Evolutionary conservation across 2,113 vertebrate species (phyloP), one percentile per base, ranked within the genome.

Genomic region (Otocyon megalotis): DNA sequence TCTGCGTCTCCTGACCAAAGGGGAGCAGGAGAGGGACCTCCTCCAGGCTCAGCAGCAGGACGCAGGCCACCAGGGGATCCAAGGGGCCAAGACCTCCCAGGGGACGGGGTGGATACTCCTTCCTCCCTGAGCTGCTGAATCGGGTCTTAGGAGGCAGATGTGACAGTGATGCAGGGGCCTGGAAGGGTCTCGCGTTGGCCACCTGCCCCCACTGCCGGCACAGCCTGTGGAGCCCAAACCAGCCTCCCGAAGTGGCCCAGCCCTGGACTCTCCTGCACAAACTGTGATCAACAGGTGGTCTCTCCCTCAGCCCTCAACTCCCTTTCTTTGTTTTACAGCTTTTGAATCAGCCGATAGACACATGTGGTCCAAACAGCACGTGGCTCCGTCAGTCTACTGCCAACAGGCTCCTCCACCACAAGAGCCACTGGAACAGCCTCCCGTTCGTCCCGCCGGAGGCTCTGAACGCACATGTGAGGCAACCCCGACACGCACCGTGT

Each of bases 11-110:
- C 87, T 74, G 74, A 89, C 97, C 60, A 88, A 95, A 22, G 60
- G 91, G 89, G 48, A 97, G 80, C 94, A 97, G 97, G 93, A 88
- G 71, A 95, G 67, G 82, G 94, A 86, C 60, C 63, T 77, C 79
- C 95, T 94, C 92, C 48, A 98, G 97, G 96, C 94, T 97, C 97
- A 90, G 79, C 24, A 95, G 91, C 90, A 98, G 97, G 94, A 97
- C 43, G 3, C 24, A 43, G 94, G 85, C 96, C 76, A 74, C 48
- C 63, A 77, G 92, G 92, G 60, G 83, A 48, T 80, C 72, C 88
- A 35, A 92, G 93, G 93, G 58, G 77, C 89, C 1, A 26, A 12
- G 69, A 54, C 72, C 67, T 88, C 82, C 37, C 77, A 17, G n/a
- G 43, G 35, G 22, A 8, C 2, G 2, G 77, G 16, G 0, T 22